Evolutionary conservation across 2,797 vertebrate genomes (phyloP).

Genomic region (Gymnopithys bicolor): DNA sequence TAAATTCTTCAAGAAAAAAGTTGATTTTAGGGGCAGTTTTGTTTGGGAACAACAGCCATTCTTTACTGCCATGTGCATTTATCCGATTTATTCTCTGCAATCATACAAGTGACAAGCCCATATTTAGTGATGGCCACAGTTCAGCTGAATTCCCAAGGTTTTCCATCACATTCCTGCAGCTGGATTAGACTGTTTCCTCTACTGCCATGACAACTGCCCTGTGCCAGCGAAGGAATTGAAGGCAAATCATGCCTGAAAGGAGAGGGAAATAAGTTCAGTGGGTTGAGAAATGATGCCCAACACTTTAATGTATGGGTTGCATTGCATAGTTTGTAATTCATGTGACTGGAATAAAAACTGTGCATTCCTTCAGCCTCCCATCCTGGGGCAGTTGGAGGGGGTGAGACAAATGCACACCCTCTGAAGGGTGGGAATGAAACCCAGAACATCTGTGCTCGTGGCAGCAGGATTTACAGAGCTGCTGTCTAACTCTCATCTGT

Average conservation of each 20-base stretch:
- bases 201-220: neutral
- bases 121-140: neutral
- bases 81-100: neutral
- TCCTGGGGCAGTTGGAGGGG: neutral
- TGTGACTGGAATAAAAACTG: neutral
- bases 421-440: neutral
- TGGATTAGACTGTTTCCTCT: neutral
- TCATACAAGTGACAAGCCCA: neutral
- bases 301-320: neutral
- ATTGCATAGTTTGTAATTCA: neutral
- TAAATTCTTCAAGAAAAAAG: neutral
- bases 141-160: neutral
- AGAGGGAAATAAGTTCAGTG: neutral
- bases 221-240: neutral
- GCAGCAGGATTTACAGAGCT: neutral
- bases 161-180: neutral
- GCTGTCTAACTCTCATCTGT: neutral
- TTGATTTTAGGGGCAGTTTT: neutral
- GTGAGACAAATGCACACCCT: neutral
- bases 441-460: neutral
- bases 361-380: neutral
- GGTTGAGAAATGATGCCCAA: neutral
- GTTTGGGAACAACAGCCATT: conserved; percentile 6
- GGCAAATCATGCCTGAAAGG: neutral
- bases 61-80: neutral